A percentile compares a stretch with the other conserved stretches of the same genome.
Conservation (phyloP, 2,888 invertebrate genomes). For the Clostera curtula region DNA sequence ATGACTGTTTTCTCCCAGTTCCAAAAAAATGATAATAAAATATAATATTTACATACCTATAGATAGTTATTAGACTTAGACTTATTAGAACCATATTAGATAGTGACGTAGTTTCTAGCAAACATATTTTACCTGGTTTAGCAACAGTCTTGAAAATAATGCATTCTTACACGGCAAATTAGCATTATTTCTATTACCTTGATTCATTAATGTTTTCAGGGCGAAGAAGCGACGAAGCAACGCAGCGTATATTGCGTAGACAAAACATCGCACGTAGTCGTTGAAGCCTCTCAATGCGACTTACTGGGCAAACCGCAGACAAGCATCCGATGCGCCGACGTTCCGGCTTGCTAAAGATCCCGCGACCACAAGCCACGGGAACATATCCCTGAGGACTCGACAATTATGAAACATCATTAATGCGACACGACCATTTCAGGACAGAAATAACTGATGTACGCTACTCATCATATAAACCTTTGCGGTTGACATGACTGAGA, state of each 20-base stretch:
- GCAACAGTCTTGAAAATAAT: too few species aligned
- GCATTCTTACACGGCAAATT: too few species aligned
- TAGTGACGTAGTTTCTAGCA: too few species aligned
- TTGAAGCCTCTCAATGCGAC: constrained; percentile 84
- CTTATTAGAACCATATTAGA: too few species aligned
- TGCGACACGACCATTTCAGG: constrained; percentile 10
- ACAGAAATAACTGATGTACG: constrained; percentile 4
- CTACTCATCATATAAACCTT: too few species aligned
- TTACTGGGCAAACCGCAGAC: constrained; percentile 78
- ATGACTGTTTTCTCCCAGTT: too few species aligned
- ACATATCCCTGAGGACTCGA: constrained; percentile 14
- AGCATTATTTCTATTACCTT: background rate
- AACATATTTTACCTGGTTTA: too few species aligned
- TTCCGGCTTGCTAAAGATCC: constrained; percentile 51
- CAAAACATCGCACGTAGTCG: constrained; percentile 80
- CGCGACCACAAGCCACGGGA: constrained; percentile 11
- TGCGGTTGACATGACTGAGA: too few species aligned
- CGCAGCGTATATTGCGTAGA: constrained; percentile 86
- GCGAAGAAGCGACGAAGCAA: constrained; percentile 74
- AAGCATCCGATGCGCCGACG: constrained; percentile 77
- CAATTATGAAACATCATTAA: too few species aligned
- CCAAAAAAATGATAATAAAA: too few species aligned
- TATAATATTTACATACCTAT: too few species aligned
- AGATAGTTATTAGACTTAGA: too few species aligned
- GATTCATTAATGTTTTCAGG: constrained; percentile 37